Evolutionary conservation across 2,113 vertebrate genomes (phyloP), one percentile per base, ranked within the genome.

Genomic region (Dolichotis patagonum): DNA sequence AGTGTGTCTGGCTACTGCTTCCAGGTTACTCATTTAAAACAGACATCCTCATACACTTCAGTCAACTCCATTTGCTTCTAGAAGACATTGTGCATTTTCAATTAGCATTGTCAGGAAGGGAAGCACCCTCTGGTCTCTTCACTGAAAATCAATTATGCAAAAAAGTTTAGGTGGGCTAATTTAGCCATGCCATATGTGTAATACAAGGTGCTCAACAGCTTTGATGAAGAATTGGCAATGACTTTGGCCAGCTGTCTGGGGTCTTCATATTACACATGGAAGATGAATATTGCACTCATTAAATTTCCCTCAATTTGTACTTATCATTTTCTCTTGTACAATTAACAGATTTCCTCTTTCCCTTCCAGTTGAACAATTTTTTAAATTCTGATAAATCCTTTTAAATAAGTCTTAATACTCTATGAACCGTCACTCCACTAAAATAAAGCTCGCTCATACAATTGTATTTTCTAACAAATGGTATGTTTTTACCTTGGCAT

Each of bases 61-160:
- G 71, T 46, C 91, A 89, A 86, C 9, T 91, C 86, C 86, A 54
- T 54, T 78, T 73, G 90, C 65, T 86, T 46, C 78, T 93, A 73
- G 30, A 80, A 90, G 81, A 95, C 78, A 91, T 0, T 69, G 69
- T 1, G 2, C 62, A 92, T 97, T 98, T 98, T 98, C 97, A 93
- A 97, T 97, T 96, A 97, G 73, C 87, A 89, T 35, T 95, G 89
- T 96, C 97, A 98, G 96, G 88, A 96, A 97, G 86, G 88, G 94
- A 96, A 95, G 97, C 35, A 91, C 94, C 93, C 93, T 96, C 91
- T 96, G 97, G 95, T 88, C 96, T 95, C 86, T 94, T 86, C 89
- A 49, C 77, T 86, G 96, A 97, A 97, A 98, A 98, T 97, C 97
- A 98, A 96, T 97, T 97, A 97, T 35, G 78, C 11, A 65, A 82